These are phyloP conservation scores for Danionella cerebrum DNA, from an alignment of 2,113 vertebrate genomes.

Conservation along the genomic window DNA sequence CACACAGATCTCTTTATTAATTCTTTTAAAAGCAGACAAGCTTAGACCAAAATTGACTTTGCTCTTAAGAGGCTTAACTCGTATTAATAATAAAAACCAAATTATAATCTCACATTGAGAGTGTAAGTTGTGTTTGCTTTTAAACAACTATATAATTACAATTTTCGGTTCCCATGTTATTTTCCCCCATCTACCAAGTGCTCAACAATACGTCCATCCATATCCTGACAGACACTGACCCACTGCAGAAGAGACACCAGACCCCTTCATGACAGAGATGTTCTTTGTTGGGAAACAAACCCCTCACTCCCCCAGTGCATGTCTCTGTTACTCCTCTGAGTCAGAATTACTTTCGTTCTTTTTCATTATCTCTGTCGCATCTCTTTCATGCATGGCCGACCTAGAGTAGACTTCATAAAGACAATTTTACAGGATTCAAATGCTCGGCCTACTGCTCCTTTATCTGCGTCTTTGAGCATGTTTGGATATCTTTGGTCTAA, in stretches of 20 bases:
- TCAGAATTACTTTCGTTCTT: constrained; percentile 12
- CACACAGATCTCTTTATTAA: too few relatives aligned
- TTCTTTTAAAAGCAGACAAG: too few relatives aligned
- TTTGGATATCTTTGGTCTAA: too few relatives aligned
- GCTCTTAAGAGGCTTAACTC: not conserved
- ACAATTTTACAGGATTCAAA: not conserved
- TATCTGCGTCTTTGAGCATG: too few relatives aligned
- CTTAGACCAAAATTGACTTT: too few relatives aligned
- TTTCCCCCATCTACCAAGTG: not conserved
- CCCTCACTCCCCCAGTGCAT: constrained; percentile 26
- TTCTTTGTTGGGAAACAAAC: constrained; percentile 52
- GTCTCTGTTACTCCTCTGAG: constrained; percentile 18
- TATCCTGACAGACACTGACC: constrained; percentile 11
- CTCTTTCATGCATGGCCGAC: not conserved
- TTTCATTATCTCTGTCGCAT: constrained; percentile 24
- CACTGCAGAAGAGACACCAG: constrained; percentile 47
- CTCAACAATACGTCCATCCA: not conserved
- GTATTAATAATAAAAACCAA: not conserved
- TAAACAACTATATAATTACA: not conserved
- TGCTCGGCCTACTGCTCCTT: not conserved
- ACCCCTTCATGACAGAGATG: constrained; percentile 54
- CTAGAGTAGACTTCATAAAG: not conserved
- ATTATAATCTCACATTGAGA: not conserved
- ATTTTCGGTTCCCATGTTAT: not conserved
- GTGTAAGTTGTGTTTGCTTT: not conserved